Evolutionary conservation across 2,888 invertebrate species (phyloP), one percentile per base, ranked within the genome.

Genomic region (Conus canariensis): DNA sequence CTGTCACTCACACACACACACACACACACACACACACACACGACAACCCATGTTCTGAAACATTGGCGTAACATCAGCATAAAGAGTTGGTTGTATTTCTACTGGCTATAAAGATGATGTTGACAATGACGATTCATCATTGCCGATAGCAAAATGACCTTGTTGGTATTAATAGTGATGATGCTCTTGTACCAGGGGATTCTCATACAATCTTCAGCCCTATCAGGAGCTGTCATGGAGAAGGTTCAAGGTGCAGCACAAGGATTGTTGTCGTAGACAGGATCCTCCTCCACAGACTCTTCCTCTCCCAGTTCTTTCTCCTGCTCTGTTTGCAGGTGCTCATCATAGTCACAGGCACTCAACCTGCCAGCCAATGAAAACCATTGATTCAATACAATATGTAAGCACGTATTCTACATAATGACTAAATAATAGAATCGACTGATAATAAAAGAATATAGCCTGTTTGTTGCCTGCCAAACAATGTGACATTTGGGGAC

Each of bases 11-110:
- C 74, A 74, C 74, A 74, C 22, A 74, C 74, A 74, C 74, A 74
- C 74, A 74, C 74, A 74, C 74, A 74, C 74, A 74, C 74, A 74
- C 74, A 74, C 74, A 74, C 74, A 74, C 74, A 74, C 74, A 74
- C 7, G 19, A 0, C 9, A 12, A 74, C 74, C 9, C 74, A 74
- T 19, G 19, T 22, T 9, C 19, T 22, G 2, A 74, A 10, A 64
- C 64, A 16, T 16, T 64, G 12, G 64, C 64, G 64, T 16, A 64
- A 45, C 45, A 4, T 45, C 45, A 45, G 45, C 45, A 4, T 45
- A 45, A 45, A 45, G 45, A 45, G 45, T 45, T 45, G 4, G 45
- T 45, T 45, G 45, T 45, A 45, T 45, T 45, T 45, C 45, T 4
- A 45, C 45, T 45, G 45, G 45, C 45, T 45, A 45, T 45, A 45